Base-by-base conservation (phyloP, 2,888 invertebrate genomes). In the Phortica magna region DNA sequence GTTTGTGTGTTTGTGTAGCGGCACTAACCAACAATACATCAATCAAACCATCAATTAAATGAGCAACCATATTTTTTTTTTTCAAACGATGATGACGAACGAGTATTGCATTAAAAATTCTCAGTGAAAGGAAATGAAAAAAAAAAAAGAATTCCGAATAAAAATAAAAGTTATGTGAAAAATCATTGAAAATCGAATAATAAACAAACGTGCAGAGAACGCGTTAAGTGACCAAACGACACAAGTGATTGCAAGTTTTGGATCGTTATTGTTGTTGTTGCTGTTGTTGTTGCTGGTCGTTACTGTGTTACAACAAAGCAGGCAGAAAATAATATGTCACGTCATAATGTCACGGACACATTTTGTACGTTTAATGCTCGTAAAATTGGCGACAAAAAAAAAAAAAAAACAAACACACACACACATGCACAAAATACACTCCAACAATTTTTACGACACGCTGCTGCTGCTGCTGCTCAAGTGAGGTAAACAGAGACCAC, bases 341-440 rank as follows among this genome's bases (percentile, higher is more conserved):
- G 84, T 87, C 85, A 88, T 86, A 86, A 88, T 88, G 88, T 87
- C 85, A 85, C 77, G 84, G 83, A 87, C 88, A 86, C 87, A 87
- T 83, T 88, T 80, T 80, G 81, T 82, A 76, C 80, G 72, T 83
- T 84, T 85, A 87, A 81, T 81, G 85, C 79, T 80, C 73, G 43
- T 73, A 84, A 82, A 85, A 83, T 82, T 81, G 82, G 83, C 78
- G 78, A 71, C 78, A 76, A 61, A 57, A 70, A 61, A 76, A 81
- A 31, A 43, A 68, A 72, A 77, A 79, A 73, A 77, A 77, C n/a
- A n/a, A n/a, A n/a, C n/a, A n/a, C n/a, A n/a, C n/a, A n/a, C n/a
- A n/a, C n/a, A n/a, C n/a, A n/a, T n/a, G n/a, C n/a, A 77, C 76
- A 76, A 77, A 77, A 81, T 61, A 76, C 64, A 2, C 55, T 14